phyloP scores from a whole-genome alignment of 2,797 vertebrate species.

The Sebastes vulpes region DNA sequence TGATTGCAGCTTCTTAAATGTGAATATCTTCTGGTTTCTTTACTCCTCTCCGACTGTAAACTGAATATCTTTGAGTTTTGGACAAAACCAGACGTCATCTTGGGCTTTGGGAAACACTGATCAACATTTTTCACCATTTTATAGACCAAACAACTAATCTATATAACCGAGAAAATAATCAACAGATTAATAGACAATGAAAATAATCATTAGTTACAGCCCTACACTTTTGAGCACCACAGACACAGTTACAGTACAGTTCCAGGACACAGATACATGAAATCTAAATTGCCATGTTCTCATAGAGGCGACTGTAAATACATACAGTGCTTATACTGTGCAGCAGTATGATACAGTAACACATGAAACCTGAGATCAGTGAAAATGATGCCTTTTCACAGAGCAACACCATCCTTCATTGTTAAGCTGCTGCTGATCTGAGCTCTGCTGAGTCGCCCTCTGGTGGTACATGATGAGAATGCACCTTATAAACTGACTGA shows the following conservation, averaged over 20 bases:
- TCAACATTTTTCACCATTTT: no score
- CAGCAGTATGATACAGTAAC: neutral
- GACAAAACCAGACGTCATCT: no score
- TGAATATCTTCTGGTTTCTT: no score
- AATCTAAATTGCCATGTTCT: neutral
- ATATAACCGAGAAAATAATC: no score
- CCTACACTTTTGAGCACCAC: neutral
- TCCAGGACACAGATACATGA: neutral
- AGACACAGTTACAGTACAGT: neutral
- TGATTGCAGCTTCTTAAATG: no score
- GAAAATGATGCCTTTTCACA: conserved; percentile 5
- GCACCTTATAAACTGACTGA: neutral
- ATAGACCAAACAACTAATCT: no score
- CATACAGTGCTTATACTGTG: neutral
- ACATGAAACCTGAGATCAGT: neutral
- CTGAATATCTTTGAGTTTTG: no score
- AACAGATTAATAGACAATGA: no score
- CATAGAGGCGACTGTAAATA: neutral
- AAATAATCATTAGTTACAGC: no score
- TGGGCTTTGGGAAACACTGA: no score
- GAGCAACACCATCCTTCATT: conserved; percentile 32
- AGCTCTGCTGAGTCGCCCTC: conserved; percentile 66
- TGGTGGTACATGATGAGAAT: conserved; percentile 49
- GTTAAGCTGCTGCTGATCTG: conserved; percentile 21
- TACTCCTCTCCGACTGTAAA: no score